A percentile compares a stretch with the other conserved stretches of the same genome.
These are phyloP conservation scores for Psophia crepitans DNA, from an alignment of 2,113 vertebrate species.

Conservation along the genomic window DNA sequence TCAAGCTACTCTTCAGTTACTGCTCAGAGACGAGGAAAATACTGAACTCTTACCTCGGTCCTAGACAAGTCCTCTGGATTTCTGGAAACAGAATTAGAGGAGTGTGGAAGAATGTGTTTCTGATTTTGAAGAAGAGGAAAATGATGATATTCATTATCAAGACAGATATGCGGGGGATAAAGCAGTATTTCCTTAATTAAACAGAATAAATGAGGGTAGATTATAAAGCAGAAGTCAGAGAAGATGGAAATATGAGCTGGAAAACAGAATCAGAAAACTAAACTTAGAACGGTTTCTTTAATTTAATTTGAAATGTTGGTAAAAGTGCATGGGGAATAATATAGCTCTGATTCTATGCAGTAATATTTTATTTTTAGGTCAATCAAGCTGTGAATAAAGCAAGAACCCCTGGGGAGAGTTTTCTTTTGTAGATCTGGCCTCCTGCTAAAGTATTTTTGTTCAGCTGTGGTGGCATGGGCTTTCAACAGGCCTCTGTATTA, in stretches of 20 bases:
- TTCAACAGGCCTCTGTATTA: background rate
- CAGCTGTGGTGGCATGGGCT: background rate
- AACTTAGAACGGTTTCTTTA: background rate
- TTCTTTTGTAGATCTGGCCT: slow-evolving; percentile 2
- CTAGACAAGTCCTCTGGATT: background rate
- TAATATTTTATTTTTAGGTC: slow-evolving; percentile 38
- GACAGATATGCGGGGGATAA: background rate
- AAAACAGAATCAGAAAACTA: background rate
- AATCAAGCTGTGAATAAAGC: slow-evolving; percentile 58
- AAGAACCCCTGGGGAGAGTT: background rate
- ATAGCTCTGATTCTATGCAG: background rate
- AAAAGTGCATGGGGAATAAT: background rate
- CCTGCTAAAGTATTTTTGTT: background rate
- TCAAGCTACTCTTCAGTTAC: background rate
- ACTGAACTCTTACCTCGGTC: background rate
- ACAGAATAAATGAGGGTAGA: background rate
- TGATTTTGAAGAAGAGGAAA: background rate
- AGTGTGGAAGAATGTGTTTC: background rate
- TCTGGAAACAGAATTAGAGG: background rate
- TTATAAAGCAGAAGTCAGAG: background rate
- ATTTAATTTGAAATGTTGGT: background rate
- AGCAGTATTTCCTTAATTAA: background rate
- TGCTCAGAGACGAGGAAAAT: background rate
- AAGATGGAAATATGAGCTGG: background rate
- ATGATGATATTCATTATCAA: background rate